Evolutionary conservation across 2,797 vertebrate species (phyloP).

Genomic region (Hippocampus kuda): DNA sequence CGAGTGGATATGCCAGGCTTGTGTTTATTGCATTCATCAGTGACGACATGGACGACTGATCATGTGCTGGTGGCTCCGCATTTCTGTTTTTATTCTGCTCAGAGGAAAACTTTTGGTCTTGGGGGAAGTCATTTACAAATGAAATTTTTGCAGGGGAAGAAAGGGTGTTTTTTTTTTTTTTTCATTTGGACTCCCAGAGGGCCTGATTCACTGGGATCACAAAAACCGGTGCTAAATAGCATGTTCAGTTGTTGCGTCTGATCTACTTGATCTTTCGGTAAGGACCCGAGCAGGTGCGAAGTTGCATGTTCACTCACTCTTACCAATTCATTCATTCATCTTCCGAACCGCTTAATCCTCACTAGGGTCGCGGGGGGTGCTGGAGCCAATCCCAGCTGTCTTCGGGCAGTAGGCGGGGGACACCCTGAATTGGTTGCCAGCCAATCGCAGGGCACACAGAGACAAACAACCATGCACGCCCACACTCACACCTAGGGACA

Average conservation of each 20-base stretch:
- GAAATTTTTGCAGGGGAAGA: slow-evolving; percentile 36
- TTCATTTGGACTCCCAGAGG: slow-evolving; percentile 13
- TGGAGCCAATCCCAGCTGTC: too few species aligned
- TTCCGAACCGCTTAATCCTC: too few species aligned
- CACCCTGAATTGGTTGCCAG: too few species aligned
- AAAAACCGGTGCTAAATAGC: not conserved
- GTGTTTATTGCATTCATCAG: slow-evolving; percentile 45
- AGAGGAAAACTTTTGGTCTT: slow-evolving; percentile 22
- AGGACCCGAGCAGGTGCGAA: not conserved
- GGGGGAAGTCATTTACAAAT: slow-evolving; percentile 26
- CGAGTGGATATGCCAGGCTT: slow-evolving; percentile 13
- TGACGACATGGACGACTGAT: slow-evolving; percentile 16
- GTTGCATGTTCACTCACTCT: not conserved
- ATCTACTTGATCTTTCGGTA: not conserved
- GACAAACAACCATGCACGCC: too few species aligned
- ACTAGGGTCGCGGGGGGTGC: too few species aligned
- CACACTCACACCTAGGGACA: too few species aligned
- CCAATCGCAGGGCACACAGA: too few species aligned
- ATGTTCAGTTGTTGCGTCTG: not conserved
- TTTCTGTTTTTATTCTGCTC: slow-evolving; percentile 15
- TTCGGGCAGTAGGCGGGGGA: too few species aligned
- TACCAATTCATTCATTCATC: too few species aligned
- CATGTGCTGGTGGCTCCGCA: slow-evolving; percentile 11
- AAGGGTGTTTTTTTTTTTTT: slow-evolving; percentile 11
- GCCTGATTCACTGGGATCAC: not conserved